Percentiles rank a stretch among this genome's conserved stretches.
Conservation (phyloP, 2,888 invertebrate species). For the Abrostola tripartita region DNA sequence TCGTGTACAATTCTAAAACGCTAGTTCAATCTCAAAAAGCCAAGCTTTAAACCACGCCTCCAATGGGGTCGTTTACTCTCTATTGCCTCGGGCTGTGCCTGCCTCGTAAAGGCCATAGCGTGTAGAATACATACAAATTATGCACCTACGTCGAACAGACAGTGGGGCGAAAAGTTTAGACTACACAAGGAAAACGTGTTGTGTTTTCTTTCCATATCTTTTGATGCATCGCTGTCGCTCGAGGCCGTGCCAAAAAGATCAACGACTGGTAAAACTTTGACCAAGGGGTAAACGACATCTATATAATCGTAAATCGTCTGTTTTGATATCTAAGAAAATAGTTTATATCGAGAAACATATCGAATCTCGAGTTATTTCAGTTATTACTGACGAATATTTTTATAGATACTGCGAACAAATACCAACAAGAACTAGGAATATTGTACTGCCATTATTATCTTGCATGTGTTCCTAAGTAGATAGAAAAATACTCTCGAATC, state of each 20-base stretch:
- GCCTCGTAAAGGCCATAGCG: conserved; percentile 36
- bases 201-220: conserved; percentile 42
- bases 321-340: too few relatives aligned
- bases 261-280: conserved; percentile 32
- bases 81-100: conserved; percentile 34
- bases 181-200: conserved; percentile 26
- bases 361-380: too few relatives aligned
- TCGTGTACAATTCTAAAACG: too few relatives aligned
- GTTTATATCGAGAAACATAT: too few relatives aligned
- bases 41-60: conserved; percentile 11
- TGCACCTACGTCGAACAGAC: conserved; percentile 29
- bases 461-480: too few relatives aligned
- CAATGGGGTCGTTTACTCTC: conserved; percentile 24
- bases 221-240: conserved; percentile 42
- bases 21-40: too few relatives aligned
- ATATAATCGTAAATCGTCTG: background rate
- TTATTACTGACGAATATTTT: too few relatives aligned
- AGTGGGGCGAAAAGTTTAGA: conserved; percentile 30
- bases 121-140: conserved; percentile 34
- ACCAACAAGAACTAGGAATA: too few relatives aligned
- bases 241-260: conserved; percentile 27
- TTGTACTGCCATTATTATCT: too few relatives aligned
- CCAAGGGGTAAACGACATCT: background rate
- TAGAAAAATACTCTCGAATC: too few relatives aligned
- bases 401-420: too few relatives aligned